These are phyloP conservation scores for Lithophane ornitopus DNA, from an alignment of 2,888 invertebrate species.

Conservation along the genomic window DNA sequence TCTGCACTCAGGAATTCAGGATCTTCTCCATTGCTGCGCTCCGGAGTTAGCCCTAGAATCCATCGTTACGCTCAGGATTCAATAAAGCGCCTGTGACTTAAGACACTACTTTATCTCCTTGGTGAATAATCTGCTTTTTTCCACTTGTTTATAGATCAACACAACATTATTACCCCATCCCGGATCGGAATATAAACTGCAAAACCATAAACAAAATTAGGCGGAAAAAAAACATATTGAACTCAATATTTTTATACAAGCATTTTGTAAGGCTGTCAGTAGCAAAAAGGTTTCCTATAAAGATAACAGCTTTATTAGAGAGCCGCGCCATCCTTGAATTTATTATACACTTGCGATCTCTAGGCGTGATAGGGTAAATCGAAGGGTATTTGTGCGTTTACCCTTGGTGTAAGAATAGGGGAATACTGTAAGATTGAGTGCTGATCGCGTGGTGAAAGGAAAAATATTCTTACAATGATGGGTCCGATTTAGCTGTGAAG, in stretches of 20 bases:
- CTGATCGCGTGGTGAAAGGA: neutral
- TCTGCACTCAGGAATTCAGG: neutral
- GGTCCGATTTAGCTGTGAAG: neutral
- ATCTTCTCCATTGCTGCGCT: neutral
- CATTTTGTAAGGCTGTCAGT: conserved; percentile 43
- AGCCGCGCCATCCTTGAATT: conserved; percentile 50
- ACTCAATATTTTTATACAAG: conserved; percentile 50
- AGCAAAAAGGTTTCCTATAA: conserved; percentile 53
- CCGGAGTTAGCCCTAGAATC: neutral
- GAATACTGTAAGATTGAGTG: conserved; percentile 29
- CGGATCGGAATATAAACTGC: conserved; percentile 7
- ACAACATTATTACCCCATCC: neutral
- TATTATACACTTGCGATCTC: conserved; percentile 56
- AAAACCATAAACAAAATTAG: conserved; percentile 38
- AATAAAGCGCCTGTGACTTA: neutral
- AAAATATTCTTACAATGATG: conserved; percentile 14
- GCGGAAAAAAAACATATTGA: conserved; percentile 7
- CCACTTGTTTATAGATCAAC: neutral
- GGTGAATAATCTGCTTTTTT: neutral
- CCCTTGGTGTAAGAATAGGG: conserved; percentile 16
- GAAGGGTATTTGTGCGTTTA: conserved; percentile 43
- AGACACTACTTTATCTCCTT: neutral
- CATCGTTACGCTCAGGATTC: neutral
- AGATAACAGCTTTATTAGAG: conserved; percentile 58
- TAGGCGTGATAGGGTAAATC: conserved; percentile 45